phyloP scores from a whole-genome alignment of 2,113 vertebrate species.

The Hydrochoerus hydrochaeris region DNA sequence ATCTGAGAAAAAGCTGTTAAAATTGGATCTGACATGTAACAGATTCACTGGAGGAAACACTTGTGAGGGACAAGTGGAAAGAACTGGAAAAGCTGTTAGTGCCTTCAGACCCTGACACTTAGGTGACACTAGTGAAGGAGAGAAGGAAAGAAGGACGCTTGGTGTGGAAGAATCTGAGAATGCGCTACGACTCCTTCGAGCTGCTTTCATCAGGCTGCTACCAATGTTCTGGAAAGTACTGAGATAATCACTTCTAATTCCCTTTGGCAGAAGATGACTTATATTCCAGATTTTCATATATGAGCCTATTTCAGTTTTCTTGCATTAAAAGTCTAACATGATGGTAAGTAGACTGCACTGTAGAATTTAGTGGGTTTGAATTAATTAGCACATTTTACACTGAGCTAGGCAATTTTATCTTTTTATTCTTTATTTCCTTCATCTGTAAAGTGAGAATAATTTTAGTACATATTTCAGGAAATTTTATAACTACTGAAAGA shows the following conservation, averaged over 20 bases:
- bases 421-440: not conserved
- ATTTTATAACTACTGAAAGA: not conserved
- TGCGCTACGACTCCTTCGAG: not conserved
- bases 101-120: not conserved
- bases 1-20: not conserved
- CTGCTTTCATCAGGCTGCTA: not conserved
- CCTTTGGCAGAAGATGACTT: not conserved
- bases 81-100: not conserved
- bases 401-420: not conserved
- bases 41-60: not conserved
- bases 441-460: not conserved
- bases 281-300: not conserved
- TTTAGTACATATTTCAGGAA: not conserved
- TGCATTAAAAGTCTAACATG: not conserved
- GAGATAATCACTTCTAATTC: not conserved
- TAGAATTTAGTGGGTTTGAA: not conserved
- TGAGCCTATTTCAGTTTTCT: not conserved
- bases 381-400: not conserved
- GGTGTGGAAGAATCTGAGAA: not conserved
- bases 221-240: not conserved
- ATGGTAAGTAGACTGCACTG: not conserved
- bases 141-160: not conserved
- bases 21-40: not conserved
- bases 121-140: not conserved
- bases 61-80: not conserved